These are phyloP conservation scores for Sphenodon punctatus DNA, from an alignment of 2,797 vertebrate species.

Conservation along the genomic window DNA sequence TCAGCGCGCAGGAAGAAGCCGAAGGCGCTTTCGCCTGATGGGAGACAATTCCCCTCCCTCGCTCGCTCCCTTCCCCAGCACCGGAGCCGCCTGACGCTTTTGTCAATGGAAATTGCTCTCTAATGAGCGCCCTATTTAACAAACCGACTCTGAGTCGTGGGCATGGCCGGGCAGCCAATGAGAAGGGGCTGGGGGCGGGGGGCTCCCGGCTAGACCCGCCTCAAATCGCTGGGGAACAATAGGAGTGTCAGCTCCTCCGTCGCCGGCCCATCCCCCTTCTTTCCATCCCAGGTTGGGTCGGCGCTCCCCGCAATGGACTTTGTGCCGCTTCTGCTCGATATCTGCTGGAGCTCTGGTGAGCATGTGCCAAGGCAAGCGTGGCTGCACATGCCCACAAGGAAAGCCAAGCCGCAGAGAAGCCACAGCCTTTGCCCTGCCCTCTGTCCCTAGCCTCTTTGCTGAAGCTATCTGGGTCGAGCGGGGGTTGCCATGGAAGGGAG, in stretches of 20 bases:
- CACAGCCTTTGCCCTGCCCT: not conserved
- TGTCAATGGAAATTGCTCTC: not conserved
- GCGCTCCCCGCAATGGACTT: not conserved
- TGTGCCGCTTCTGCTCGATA: not conserved
- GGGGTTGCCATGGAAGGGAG: too few species aligned
- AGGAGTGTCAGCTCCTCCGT: not conserved
- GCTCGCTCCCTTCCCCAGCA: not conserved
- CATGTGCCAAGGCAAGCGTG: not conserved
- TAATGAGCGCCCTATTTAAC: constrained; percentile 11
- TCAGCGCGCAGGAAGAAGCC: not conserved
- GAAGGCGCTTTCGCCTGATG: not conserved
- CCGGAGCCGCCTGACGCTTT: not conserved
- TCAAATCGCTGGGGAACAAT: not conserved
- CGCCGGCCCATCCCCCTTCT: not conserved
- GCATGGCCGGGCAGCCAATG: constrained; percentile 28
- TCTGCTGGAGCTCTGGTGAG: not conserved
- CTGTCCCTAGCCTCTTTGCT: not conserved
- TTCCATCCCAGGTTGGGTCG: not conserved
- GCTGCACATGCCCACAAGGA: not conserved
- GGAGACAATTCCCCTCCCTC: not conserved
- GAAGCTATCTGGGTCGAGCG: not conserved
- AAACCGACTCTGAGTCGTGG: constrained; percentile 12
- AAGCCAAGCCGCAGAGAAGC: not conserved
- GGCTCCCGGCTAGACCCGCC: not conserved
- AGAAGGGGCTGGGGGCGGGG: not conserved